A percentile compares a stretch with the other conserved stretches of the same genome.
These are phyloP conservation scores for Aphaenogaster rudis DNA, from an alignment of 1,140 invertebrate genomes.

Conservation along the genomic window DNA sequence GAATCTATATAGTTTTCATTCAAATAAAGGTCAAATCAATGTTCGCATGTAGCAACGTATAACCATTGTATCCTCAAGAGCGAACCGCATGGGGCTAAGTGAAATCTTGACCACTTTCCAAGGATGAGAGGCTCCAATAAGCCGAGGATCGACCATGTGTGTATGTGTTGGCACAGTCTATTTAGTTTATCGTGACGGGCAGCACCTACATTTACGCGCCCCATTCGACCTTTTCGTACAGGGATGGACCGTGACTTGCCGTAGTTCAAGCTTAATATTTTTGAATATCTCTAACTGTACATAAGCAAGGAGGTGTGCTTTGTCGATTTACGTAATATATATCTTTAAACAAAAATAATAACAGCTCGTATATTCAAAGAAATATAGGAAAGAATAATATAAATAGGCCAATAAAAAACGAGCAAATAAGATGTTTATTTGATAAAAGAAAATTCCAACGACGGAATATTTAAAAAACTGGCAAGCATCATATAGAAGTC, in stretches of 20 bases:
- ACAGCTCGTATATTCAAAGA: too few relatives aligned
- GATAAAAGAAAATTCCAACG: too few relatives aligned
- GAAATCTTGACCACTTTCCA: slow-evolving; percentile 78
- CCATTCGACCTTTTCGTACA: slow-evolving; percentile 54
- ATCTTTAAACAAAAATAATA: neutral
- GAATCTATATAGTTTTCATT: slow-evolving; percentile 26
- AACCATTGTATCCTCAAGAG: slow-evolving; percentile 64
- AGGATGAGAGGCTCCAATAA: slow-evolving; percentile 77
- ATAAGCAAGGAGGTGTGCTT: neutral
- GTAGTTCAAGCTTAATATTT: neutral
- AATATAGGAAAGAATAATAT: too few relatives aligned
- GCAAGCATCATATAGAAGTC: neutral
- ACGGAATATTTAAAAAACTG: neutral
- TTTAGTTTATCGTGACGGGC: slow-evolving; percentile 76
- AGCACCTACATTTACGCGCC: slow-evolving; percentile 60
- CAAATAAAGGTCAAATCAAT: slow-evolving; percentile 34
- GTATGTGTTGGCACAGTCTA: slow-evolving; percentile 68
- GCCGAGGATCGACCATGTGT: slow-evolving; percentile 67
- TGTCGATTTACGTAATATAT: neutral
- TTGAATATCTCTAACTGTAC: neutral
- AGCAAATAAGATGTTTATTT: too few relatives aligned
- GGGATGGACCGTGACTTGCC: neutral
- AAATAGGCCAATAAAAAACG: too few relatives aligned
- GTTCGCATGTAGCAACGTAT: slow-evolving; percentile 16
- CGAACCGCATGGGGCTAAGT: slow-evolving; percentile 69